A percentile compares a stretch with the other conserved stretches of the same genome.
phyloP scores from a whole-genome alignment of 2,888 invertebrate species.

The Celastrina argiolus region DNA sequence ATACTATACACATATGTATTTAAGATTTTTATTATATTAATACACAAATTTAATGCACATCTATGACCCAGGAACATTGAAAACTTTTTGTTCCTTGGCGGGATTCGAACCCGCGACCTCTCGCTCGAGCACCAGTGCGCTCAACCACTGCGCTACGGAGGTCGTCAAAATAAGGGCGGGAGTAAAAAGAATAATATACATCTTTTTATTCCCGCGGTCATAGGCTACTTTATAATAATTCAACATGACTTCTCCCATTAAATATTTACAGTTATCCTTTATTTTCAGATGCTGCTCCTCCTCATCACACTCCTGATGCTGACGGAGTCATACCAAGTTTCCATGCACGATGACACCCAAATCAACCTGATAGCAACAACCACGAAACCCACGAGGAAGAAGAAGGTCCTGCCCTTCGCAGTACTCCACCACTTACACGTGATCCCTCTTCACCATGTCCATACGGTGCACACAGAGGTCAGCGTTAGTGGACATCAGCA shows the following conservation, averaged over 20 bases:
- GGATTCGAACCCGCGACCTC: too few species aligned
- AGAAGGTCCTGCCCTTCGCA: conserved; percentile 44
- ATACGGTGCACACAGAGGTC: conserved; percentile 18
- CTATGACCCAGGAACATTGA: too few species aligned
- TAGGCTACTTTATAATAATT: too few species aligned
- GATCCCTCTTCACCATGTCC: conserved; percentile 51
- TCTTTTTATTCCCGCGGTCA: too few species aligned
- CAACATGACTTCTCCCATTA: not conserved
- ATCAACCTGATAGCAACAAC: conserved; percentile 25
- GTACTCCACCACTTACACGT: conserved; percentile 52
- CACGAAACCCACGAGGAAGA: conserved; percentile 37
- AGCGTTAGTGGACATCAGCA: conserved; percentile 34
- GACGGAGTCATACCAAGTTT: not conserved
- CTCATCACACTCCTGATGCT: conserved; percentile 6
- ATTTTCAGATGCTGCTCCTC: conserved; percentile 6
- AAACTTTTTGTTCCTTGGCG: too few species aligned
- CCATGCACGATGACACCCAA: not conserved
- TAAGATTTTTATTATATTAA: too few species aligned
- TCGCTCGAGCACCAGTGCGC: too few species aligned
- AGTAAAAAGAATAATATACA: too few species aligned
- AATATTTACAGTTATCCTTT: not conserved
- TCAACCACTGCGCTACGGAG: too few species aligned
- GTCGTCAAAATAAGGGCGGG: too few species aligned
- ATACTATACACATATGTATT: too few species aligned
- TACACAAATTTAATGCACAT: too few species aligned